These are phyloP conservation scores for Alethe diademata DNA, from an alignment of 2,113 vertebrate species.

Conservation along the genomic window DNA sequence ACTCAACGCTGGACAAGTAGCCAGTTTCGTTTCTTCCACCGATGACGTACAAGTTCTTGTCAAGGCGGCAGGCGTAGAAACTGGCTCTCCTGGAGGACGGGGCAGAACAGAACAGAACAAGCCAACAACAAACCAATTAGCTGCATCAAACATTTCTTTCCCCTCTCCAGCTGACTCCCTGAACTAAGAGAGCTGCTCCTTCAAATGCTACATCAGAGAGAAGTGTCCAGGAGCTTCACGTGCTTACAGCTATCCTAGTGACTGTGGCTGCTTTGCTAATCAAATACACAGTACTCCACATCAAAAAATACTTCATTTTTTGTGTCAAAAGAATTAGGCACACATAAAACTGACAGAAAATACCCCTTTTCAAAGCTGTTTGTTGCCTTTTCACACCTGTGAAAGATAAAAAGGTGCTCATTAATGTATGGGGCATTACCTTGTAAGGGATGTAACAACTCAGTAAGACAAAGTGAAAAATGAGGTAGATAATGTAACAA, in stretches of 20 bases:
- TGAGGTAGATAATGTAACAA: slow-evolving; percentile 81
- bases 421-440: slow-evolving; percentile 72
- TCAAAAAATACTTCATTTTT: neutral
- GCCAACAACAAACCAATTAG: slow-evolving; percentile 20
- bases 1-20: slow-evolving; percentile 97
- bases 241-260: neutral
- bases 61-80: slow-evolving; percentile 96
- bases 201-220: neutral
- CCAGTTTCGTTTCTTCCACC: slow-evolving; percentile 95
- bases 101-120: slow-evolving; percentile 32
- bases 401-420: slow-evolving; percentile 48
- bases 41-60: slow-evolving; percentile 96
- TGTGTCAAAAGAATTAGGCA: neutral
- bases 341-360: neutral
- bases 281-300: neutral
- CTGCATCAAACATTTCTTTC: neutral
- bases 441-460: slow-evolving; percentile 68
- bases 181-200: neutral
- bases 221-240: neutral
- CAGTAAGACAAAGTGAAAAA: slow-evolving; percentile 77
- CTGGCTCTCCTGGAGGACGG: slow-evolving; percentile 90
- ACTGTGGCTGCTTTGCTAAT: neutral
- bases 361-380: neutral
- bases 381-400: neutral
- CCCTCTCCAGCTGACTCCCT: neutral